Evolutionary conservation across 2,113 vertebrate genomes (phyloP).

Genomic region (Mastomys natalensis): DNA sequence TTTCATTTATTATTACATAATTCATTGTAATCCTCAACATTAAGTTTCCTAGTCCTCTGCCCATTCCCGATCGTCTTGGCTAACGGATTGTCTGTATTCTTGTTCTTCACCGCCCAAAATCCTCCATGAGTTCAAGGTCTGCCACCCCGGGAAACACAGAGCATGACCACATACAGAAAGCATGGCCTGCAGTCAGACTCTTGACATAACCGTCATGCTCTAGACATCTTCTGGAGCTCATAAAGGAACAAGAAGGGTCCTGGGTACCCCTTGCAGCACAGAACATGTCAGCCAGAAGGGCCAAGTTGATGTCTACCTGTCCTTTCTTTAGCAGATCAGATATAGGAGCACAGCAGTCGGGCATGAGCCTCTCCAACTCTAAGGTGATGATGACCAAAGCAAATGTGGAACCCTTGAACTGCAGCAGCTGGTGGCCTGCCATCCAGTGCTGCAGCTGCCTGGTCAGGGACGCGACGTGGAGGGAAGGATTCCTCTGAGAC

Average conservation of each 20-base stretch:
- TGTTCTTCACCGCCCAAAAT: not conserved
- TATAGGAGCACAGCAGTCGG: slow-evolving; percentile 92
- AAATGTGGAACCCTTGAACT: slow-evolving; percentile 97
- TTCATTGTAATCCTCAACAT: not conserved
- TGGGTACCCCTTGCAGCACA: not conserved
- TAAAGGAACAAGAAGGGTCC: not conserved
- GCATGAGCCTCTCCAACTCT: slow-evolving; percentile 93
- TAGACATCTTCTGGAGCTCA: not conserved
- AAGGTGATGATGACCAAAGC: slow-evolving; percentile 99
- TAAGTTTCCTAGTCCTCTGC: not conserved
- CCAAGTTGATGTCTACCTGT: slow-evolving; percentile 90
- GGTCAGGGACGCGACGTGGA: slow-evolving; percentile 95
- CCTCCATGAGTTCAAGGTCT: too few species aligned
- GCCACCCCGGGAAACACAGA: not conserved
- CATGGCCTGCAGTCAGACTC: not conserved
- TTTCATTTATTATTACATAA: not conserved
- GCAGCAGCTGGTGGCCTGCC: slow-evolving; percentile 99
- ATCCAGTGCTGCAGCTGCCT: slow-evolving; percentile 99
- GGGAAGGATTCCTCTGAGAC: slow-evolving; percentile 94
- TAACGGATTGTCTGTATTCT: not conserved
- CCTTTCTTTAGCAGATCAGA: slow-evolving; percentile 96
- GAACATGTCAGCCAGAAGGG: slow-evolving; percentile 45
- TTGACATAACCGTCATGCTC: not conserved
- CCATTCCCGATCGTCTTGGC: not conserved
- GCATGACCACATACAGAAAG: not conserved